phyloP scores from a whole-genome alignment of 2,888 invertebrate species.

The Hartigia nigra region DNA sequence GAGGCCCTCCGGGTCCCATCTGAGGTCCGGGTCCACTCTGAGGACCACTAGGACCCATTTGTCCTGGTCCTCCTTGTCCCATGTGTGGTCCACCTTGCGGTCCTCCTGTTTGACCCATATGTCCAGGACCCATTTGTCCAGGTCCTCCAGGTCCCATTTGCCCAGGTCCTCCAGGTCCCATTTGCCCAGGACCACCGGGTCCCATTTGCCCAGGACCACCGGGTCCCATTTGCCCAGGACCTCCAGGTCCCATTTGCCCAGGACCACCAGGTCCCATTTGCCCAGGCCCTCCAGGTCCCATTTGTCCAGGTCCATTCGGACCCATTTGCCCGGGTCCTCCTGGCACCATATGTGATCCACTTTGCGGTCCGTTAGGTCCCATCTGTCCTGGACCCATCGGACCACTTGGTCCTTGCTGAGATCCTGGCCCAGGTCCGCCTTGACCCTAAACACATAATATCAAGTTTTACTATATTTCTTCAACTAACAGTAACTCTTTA shows the following conservation, averaged over 20 bases:
- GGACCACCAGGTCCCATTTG: constrained; percentile 35
- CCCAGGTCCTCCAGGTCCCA: constrained; percentile 34
- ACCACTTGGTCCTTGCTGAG: constrained; percentile 55
- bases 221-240: constrained; percentile 46
- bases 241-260: too few relatives aligned
- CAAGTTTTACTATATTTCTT: neutral
- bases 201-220: constrained; percentile 43
- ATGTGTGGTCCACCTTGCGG: constrained; percentile 48
- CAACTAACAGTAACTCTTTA: neutral
- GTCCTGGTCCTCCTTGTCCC: constrained; percentile 32
- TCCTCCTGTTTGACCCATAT: constrained; percentile 44
- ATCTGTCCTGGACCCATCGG: constrained; percentile 51
- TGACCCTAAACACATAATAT: constrained; percentile 40
- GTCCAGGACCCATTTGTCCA: constrained; percentile 31
- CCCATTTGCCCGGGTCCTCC: constrained; percentile 46
- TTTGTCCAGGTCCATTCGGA: constrained; percentile 46
- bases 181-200: constrained; percentile 31
- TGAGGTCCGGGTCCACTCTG: constrained; percentile 54
- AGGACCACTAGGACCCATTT: constrained; percentile 22
- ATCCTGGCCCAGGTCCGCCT: constrained; percentile 51
- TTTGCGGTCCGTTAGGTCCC: constrained; percentile 49
- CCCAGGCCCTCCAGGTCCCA: constrained; percentile 52
- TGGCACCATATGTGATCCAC: constrained; percentile 47
- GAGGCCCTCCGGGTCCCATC: constrained; percentile 55
- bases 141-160: constrained; percentile 42